A percentile compares a stretch with the other conserved stretches of the same genome.
Evolutionary conservation across 2,113 vertebrate genomes (phyloP).

Genomic region (Aviceda subcristata): DNA sequence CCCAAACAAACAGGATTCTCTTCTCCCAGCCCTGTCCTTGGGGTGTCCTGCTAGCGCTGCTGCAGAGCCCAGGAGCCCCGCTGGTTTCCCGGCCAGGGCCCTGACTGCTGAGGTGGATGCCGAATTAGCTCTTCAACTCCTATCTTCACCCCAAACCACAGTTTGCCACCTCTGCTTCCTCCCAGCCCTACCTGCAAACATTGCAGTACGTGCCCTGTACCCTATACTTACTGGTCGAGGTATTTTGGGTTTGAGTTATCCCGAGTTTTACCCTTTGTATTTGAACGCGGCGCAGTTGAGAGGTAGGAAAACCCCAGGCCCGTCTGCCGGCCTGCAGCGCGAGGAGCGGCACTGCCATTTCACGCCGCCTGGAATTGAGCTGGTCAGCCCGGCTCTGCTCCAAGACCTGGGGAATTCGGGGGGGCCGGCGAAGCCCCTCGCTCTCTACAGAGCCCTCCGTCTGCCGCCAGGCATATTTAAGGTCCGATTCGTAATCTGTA

Average conservation of each 20-base stretch:
- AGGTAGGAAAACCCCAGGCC: not conserved
- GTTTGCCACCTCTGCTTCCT: not conserved
- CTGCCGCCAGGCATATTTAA: not conserved
- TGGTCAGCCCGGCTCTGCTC: not conserved
- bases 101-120: not conserved
- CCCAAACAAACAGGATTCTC: not conserved
- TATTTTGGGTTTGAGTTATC: not conserved
- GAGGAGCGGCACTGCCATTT: not conserved
- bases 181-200: not conserved
- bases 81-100: not conserved
- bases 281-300: not conserved
- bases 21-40: not conserved
- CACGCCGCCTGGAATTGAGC: not conserved
- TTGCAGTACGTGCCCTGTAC: not conserved
- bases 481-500: not conserved
- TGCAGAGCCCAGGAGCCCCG: not conserved
- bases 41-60: not conserved
- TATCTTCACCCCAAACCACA: not conserved
- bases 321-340: not conserved
- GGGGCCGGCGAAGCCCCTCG: not conserved
- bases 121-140: not conserved
- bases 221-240: not conserved
- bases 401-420: not conserved
- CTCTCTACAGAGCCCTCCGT: not conserved
- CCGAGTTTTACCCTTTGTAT: not conserved